Percentiles rank a stretch among this genome's conserved stretches.
Conservation (phyloP, 64 coral and sea anemone genomes). For the Platygyra sinensis region DNA sequence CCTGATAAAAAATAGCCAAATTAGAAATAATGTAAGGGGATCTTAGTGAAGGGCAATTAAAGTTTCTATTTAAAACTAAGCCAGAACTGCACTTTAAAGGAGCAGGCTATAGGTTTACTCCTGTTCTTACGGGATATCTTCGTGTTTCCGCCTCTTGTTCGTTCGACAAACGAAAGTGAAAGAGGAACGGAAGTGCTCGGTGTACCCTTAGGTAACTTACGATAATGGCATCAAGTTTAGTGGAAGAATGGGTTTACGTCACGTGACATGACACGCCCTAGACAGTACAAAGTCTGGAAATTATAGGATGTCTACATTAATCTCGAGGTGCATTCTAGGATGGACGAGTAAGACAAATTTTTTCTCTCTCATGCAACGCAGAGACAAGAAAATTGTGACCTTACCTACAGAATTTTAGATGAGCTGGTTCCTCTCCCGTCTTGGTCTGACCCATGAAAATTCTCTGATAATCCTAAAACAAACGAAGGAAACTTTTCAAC, state of each 20-base stretch:
- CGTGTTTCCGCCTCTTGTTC: no score
- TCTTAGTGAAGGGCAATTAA: not conserved
- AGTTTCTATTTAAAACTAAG: not conserved
- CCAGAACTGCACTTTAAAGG: not conserved
- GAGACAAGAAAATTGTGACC: not conserved
- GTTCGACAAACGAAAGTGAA: not conserved
- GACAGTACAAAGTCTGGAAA: no score
- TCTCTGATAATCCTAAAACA: constrained; percentile 73
- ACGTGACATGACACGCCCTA: no score
- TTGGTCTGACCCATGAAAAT: constrained; percentile 91
- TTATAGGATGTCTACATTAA: no score
- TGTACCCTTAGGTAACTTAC: no score
- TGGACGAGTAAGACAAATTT: no score
- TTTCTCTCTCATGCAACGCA: not conserved
- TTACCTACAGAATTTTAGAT: constrained; percentile 88
- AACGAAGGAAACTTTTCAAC: not conserved
- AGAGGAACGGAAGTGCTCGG: not conserved
- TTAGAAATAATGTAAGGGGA: not conserved
- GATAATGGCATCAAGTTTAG: no score
- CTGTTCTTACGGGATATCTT: no score
- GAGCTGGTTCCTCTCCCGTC: constrained; percentile 76
- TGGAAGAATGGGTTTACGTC: no score
- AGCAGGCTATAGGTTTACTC: no score
- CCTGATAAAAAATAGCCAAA: constrained; percentile 22
- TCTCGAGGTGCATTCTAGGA: no score